Conservation (phyloP, 2,113 vertebrate genomes). For the Thalassoma bifasciatum region DNA sequence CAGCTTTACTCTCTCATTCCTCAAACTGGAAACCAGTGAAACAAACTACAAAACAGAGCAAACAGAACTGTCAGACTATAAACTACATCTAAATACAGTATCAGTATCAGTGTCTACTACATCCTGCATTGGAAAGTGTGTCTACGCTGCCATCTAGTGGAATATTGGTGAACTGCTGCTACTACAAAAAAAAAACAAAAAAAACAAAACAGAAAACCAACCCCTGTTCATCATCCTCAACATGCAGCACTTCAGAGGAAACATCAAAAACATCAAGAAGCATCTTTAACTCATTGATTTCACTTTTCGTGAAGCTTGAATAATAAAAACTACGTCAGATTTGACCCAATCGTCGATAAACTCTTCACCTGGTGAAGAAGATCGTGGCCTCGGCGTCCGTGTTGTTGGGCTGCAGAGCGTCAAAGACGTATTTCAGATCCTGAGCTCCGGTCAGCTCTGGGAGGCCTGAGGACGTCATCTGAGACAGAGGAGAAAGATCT, state of each 20-base stretch:
- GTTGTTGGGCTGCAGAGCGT: constrained; percentile 95
- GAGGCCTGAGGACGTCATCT: constrained; percentile 97
- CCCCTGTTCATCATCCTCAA: too few relatives aligned
- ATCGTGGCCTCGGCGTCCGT: constrained; percentile 97
- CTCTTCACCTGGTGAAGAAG: constrained; percentile 94
- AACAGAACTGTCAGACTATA: too few relatives aligned
- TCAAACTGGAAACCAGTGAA: too few relatives aligned
- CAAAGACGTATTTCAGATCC: constrained; percentile 96
- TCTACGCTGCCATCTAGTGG: constrained; percentile 51
- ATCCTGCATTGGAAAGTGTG: too few relatives aligned
- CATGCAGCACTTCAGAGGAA: too few relatives aligned
- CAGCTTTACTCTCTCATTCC: too few relatives aligned
- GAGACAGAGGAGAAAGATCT: not conserved
- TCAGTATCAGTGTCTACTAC: too few relatives aligned
- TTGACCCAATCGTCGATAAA: not conserved
- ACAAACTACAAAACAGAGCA: too few relatives aligned
- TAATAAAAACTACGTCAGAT: not conserved
- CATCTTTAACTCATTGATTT: not conserved
- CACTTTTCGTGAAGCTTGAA: not conserved
- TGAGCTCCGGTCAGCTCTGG: constrained; percentile 92
- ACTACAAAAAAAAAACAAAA: not conserved
- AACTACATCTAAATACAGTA: too few relatives aligned
- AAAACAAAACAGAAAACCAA: not conserved
- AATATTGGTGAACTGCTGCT: constrained; percentile 1
- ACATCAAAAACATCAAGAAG: not conserved